Conservation (phyloP, 2,888 invertebrate genomes). For the Neuroscelio doddi region DNA sequence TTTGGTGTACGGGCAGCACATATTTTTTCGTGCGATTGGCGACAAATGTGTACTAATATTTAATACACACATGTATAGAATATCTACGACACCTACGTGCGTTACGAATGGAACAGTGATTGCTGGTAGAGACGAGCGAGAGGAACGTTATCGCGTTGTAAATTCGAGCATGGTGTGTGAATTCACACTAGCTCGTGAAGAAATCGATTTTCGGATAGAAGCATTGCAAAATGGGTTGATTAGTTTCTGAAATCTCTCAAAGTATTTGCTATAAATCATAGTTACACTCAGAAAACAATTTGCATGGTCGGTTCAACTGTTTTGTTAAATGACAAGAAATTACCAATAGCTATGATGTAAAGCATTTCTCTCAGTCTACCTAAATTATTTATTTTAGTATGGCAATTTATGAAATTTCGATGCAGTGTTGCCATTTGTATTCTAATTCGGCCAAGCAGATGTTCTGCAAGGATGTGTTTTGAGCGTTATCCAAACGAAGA, state of each 20-base stretch:
- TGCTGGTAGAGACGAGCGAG: background rate
- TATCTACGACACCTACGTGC: slow-evolving; percentile 5
- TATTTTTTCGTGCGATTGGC: slow-evolving; percentile 2
- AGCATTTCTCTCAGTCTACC: no score
- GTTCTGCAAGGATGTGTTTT: background rate
- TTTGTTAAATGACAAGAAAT: no score
- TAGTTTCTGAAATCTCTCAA: no score
- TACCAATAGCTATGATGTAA: no score
- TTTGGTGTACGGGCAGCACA: background rate
- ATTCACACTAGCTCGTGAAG: no score
- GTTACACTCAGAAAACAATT: no score
- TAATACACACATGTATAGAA: slow-evolving; percentile 1
- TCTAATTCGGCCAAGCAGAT: background rate
- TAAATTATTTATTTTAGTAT: no score
- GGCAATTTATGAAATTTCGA: no score
- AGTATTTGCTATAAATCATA: no score
- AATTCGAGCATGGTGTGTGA: background rate
- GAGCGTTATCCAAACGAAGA: background rate
- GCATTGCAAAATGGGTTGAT: no score
- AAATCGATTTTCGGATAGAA: no score
- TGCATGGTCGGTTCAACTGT: no score
- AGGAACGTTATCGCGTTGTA: slow-evolving; percentile 2
- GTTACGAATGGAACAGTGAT: background rate
- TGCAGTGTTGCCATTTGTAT: background rate
- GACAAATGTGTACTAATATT: slow-evolving; percentile 1